Base-by-base conservation (phyloP, 1,140 invertebrate genomes). In the Drosophila ercepeae region DNA sequence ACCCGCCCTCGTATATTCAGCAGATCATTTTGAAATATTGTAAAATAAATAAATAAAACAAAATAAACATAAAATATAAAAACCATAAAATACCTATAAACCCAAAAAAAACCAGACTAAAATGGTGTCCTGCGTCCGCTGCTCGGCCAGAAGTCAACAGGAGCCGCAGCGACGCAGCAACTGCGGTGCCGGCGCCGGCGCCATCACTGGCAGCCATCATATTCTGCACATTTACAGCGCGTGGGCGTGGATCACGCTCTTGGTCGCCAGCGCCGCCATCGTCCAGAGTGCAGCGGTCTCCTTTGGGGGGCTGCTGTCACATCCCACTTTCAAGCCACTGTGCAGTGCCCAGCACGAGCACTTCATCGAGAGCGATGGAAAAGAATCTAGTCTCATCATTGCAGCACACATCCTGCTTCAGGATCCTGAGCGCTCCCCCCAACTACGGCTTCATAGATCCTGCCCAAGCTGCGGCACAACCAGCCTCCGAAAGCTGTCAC, bases 351-450 rank as follows among this genome's bases (percentile, higher is more conserved):
- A 91, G 73, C 79, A 90, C 4, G 89, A 91, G 58, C 89, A 89
- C 36, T 91, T 91, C 68, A 88, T 91, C 42, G 82, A 90, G 45
- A 91, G 89, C 54, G 89, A 91, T 11, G 90, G 90, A 50, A 86
- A 81, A 44, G 88, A 91, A 57, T 91, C 90, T 65, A 91, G 90
- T 69, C 76, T 91, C 16, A 88, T 91, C 58, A 79, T 91, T 63
- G 19, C 57, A 79, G 45, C 54, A 78, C 7, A 49, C 64, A 18
- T 89, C 77, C 19, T 91, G 90, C 27, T 75, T 82, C 13, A 78
- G 90, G 39, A 90, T 89, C 18, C 53, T 91, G 23, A 90, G 78
- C 32, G 84, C 90, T 3, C 88, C 90, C 25, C 61, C 77, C 49
- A 73, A 63, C 36, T 90, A 89, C 45, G 90, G 90, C 6, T 91